Evolutionary conservation across 2,113 vertebrate species (phyloP), one percentile per base, ranked within the genome.

Genomic region (Dolichotis patagonum): DNA sequence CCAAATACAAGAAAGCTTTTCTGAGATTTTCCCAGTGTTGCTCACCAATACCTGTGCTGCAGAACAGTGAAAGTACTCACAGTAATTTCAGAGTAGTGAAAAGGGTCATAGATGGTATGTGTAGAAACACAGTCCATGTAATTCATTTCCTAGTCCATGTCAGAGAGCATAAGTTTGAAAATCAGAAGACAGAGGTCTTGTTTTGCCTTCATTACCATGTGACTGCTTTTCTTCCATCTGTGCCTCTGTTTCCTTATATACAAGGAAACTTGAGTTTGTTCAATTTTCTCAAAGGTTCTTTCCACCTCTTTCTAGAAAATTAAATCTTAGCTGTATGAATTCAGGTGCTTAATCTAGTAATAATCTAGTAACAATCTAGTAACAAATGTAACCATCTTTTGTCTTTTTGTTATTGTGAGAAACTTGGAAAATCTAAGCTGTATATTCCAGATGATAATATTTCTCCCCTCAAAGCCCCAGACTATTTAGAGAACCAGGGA

Each of bases 131-230:
- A 52, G 4, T 28, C 2, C 14, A 35, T 20, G 7, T 52, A 5
- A 19, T 80, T 80, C 32, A 1, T 4, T 80, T 65, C 52, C 49
- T 24, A 60, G 26, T 5, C 10, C 5, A 1, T 3, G n/a, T 78
- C 75, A 63, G 13, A 35, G 49, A 12, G 12, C 52, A 13, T 0
- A 5, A n/a, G 13, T 32, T 14, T 77, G 54, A n/a, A 32, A 2
- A 14, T 14, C 43, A 90, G 35, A 63, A 35, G 73, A 41, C 17
- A 7, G 1, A 0, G 7, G 9, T 65, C 35, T 52, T 5, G 22
- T 75, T 11, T 58, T 52, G 14, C 8, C 19, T 35, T 7, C 7
- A 11, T 4, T 2, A 0, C 3, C 3, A 6, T 10, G 9, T 19
- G 52, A 83, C 35, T 5, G 17, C 4, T 17, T 20, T 49, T 35